Percentiles rank a stretch among this genome's conserved stretches.
Evolutionary conservation across 2,888 invertebrate species (phyloP).

Genomic region (Sicus ferrugineus): DNA sequence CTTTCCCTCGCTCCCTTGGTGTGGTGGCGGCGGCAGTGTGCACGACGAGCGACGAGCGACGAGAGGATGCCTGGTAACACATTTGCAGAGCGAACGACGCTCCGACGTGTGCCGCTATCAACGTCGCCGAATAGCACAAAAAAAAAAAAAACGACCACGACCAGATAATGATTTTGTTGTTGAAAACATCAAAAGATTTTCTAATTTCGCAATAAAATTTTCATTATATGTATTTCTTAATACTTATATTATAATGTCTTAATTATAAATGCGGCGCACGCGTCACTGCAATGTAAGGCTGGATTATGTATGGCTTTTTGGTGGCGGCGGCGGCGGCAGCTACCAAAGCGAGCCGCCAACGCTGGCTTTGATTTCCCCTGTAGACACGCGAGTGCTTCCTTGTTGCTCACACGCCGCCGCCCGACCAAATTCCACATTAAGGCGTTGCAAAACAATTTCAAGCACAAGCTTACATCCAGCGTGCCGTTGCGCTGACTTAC

Average conservation of each 20-base stretch:
- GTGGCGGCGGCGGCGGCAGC: not conserved
- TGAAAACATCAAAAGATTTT: slow-evolving; percentile 26
- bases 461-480: no score
- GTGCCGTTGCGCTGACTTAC: no score
- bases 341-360: not conserved
- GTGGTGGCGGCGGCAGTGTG: not conserved
- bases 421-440: no score
- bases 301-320: slow-evolving; percentile 14
- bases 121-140: not conserved
- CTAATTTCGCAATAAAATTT: slow-evolving; percentile 16
- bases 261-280: slow-evolving; percentile 22
- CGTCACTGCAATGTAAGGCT: slow-evolving; percentile 15
- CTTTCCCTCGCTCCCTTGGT: not conserved
- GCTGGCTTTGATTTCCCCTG: no score
- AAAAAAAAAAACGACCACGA: slow-evolving; percentile 20
- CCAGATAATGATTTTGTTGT: slow-evolving; percentile 20
- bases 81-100: slow-evolving; percentile 5
- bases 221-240: slow-evolving; percentile 27
- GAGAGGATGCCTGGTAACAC: slow-evolving; percentile 1
- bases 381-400: no score
- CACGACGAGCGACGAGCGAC: no score
- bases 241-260: slow-evolving; percentile 20
- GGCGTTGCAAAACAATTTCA: no score
- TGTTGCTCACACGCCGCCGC: no score
- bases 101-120: slow-evolving; percentile 20